These are phyloP conservation scores for Carabus problematicus DNA, from an alignment of 2,888 invertebrate genomes.

Conservation along the genomic window DNA sequence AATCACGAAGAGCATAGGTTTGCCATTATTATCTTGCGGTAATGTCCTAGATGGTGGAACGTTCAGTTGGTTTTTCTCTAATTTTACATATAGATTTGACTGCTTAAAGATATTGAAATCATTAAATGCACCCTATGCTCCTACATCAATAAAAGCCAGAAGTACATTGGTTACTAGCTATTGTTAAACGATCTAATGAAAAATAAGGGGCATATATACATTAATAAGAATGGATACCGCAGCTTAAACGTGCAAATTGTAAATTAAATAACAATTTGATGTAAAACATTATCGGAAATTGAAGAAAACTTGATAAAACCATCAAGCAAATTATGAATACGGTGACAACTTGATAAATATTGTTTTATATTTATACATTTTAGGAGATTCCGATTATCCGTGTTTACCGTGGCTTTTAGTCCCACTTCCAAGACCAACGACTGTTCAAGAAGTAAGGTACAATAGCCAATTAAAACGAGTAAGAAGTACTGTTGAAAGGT, in stretches of 20 bases:
- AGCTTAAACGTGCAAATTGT: conserved; percentile 24
- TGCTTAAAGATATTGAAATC: too few relatives aligned
- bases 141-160: too few relatives aligned
- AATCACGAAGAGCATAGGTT: too few relatives aligned
- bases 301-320: neutral
- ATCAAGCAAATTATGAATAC: neutral
- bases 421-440: conserved; percentile 11
- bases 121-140: too few relatives aligned
- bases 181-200: neutral
- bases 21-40: too few relatives aligned
- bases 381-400: conserved; percentile 9
- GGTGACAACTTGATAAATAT: neutral
- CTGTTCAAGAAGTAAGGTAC: conserved; percentile 14
- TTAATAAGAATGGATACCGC: conserved; percentile 33
- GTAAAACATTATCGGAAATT: neutral
- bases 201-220: conserved; percentile 14
- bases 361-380: neutral
- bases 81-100: too few relatives aligned
- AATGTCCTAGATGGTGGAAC: too few relatives aligned
- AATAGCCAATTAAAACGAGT: conserved; percentile 17
- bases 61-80: too few relatives aligned
- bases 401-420: conserved; percentile 11
- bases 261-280: too few relatives aligned
- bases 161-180: too few relatives aligned
- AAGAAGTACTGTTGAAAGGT: conserved; percentile 29